Conservation (phyloP, 1,140 invertebrate species). For the Caenorhabditis tropicalis region DNA sequence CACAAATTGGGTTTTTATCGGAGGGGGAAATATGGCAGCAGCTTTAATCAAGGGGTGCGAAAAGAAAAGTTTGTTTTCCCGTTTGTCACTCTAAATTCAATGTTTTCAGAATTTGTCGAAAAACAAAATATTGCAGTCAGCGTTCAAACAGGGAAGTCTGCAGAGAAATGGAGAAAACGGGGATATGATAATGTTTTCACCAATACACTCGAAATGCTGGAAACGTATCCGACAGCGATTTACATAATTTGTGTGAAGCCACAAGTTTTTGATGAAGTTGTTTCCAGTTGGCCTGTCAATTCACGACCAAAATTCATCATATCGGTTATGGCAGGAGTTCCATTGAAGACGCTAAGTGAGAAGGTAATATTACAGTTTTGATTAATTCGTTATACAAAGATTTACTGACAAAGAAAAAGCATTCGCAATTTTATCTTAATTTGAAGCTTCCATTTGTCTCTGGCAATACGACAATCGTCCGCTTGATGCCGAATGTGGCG, state of each 20-base stretch:
- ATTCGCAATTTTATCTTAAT: not conserved
- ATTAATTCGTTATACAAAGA: no score
- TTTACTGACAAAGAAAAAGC: not conserved
- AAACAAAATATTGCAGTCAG: not conserved
- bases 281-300: conserved; percentile 13
- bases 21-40: conserved; percentile 1
- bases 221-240: not conserved
- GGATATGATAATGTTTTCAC: conserved; percentile 8
- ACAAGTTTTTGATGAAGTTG: not conserved
- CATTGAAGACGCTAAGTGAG: not conserved
- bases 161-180: not conserved
- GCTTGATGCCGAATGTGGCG: conserved; percentile 8
- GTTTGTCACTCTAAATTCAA: not conserved
- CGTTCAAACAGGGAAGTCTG: not conserved
- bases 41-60: not conserved
- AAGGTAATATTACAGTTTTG: not conserved
- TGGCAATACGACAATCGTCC: conserved; percentile 2
- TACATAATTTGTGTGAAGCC: conserved; percentile 19
- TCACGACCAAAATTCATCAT: conserved; percentile 20
- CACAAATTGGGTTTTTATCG: not conserved
- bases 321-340: conserved; percentile 23
- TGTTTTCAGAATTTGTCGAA: not conserved
- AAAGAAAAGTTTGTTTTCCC: not conserved
- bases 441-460: conserved; percentile 1
- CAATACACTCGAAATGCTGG: not conserved